phyloP scores from a whole-genome alignment of 2,888 invertebrate species.

The Agonopterix subpropinquella region DNA sequence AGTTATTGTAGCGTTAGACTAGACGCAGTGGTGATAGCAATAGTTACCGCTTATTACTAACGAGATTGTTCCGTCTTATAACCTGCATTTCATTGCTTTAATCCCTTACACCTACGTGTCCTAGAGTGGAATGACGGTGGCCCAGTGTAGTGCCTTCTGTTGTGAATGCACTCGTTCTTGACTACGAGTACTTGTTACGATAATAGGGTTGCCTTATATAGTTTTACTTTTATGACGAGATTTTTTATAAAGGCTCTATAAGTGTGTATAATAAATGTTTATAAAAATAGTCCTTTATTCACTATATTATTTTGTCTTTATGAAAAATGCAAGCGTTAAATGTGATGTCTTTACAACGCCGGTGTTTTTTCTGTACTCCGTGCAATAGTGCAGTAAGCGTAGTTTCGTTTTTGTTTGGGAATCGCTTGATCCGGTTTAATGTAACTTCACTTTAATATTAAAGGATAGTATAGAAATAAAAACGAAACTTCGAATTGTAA shows the following conservation, averaged over 20 bases:
- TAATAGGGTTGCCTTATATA: conserved; percentile 33
- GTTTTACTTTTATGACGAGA: conserved; percentile 10
- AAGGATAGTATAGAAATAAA: too few relatives aligned
- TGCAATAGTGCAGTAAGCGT: too few relatives aligned
- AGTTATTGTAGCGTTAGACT: neutral
- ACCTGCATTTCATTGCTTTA: neutral
- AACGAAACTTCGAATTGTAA: too few relatives aligned
- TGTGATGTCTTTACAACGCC: neutral
- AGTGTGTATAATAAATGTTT: neutral
- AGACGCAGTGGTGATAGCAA: too few relatives aligned
- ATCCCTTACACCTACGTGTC: neutral
- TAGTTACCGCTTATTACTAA: neutral
- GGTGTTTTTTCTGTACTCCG: too few relatives aligned
- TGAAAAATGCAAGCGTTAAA: neutral
- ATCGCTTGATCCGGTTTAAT: too few relatives aligned
- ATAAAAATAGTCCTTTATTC: neutral
- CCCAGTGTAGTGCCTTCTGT: conserved; percentile 19
- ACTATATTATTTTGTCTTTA: neutral
- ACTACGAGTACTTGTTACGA: conserved; percentile 13
- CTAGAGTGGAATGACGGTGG: conserved; percentile 6
- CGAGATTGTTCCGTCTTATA: neutral
- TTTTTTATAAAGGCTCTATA: conserved; percentile 1
- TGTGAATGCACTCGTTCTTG: conserved; percentile 8
- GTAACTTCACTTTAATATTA: too few relatives aligned
- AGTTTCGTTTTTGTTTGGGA: too few relatives aligned